phyloP scores from a whole-genome alignment of 2,888 invertebrate species.

The Sicus ferrugineus region DNA sequence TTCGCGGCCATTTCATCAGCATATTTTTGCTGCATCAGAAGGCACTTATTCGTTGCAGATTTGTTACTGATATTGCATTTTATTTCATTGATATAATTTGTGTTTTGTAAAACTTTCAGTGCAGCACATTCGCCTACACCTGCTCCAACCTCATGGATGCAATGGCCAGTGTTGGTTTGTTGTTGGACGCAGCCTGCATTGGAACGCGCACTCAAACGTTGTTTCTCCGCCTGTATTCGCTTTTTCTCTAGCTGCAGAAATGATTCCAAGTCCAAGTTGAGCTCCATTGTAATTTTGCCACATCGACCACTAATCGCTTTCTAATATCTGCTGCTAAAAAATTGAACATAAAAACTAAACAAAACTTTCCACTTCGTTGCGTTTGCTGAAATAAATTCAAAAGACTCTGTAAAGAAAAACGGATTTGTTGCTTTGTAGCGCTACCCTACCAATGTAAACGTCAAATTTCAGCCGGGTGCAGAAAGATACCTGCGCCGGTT shows the following conservation, averaged over 20 bases:
- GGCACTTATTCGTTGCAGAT: not conserved
- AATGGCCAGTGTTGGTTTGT: conserved; percentile 19
- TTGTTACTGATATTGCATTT: conserved; percentile 37
- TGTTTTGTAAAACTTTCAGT: conserved; percentile 42
- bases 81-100: not conserved
- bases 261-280: conserved; percentile 50
- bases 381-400: conserved; percentile 18
- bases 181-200: conserved; percentile 7
- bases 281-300: conserved; percentile 7
- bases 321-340: not conserved
- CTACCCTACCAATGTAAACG: too few relatives aligned
- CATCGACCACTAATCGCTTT: not conserved
- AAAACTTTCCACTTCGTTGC: conserved; percentile 9
- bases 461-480: conserved; percentile 5
- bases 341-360: not conserved
- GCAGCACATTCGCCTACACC: conserved; percentile 45
- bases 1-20: not conserved
- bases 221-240: conserved; percentile 47
- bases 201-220: conserved; percentile 40
- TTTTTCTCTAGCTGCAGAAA: conserved; percentile 50
- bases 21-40: not conserved
- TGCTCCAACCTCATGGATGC: not conserved
- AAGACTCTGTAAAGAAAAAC: conserved; percentile 25
- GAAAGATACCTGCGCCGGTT: too few relatives aligned
- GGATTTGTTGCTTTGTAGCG: conserved; percentile 16